phyloP scores from a whole-genome alignment of 2,797 vertebrate genomes.

The Odontamblyopus lacepedii region DNA sequence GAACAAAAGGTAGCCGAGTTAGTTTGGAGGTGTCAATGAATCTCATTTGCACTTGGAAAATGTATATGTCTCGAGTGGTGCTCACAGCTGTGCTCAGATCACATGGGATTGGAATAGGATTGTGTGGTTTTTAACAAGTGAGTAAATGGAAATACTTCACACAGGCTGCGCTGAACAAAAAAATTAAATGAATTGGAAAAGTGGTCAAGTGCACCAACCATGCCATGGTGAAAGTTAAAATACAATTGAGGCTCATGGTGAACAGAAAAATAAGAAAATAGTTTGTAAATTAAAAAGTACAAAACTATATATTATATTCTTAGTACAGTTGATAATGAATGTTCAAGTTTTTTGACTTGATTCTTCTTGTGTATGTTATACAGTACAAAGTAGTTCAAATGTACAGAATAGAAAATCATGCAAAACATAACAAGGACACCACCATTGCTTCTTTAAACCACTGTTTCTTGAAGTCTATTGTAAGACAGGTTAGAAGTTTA shows the following conservation, averaged over 20 bases:
- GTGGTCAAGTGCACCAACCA: background rate
- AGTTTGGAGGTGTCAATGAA: constrained; percentile 62
- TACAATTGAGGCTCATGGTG: background rate
- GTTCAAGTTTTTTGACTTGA: no score
- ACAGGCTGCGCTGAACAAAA: background rate
- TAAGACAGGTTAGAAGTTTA: background rate
- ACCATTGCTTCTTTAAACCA: background rate
- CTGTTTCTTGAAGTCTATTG: background rate
- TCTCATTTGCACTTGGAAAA: constrained; percentile 61
- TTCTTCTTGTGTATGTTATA: background rate
- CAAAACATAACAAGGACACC: background rate
- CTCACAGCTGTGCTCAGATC: constrained; percentile 48
- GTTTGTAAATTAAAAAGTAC: no score
- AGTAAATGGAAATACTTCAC: constrained; percentile 11
- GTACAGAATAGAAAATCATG: background rate
- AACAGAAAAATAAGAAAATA: background rate
- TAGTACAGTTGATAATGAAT: no score
- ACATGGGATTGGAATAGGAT: constrained; percentile 35
- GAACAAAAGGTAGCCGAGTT: constrained; percentile 40
- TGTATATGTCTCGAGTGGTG: constrained; percentile 49
- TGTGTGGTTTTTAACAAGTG: constrained; percentile 26
- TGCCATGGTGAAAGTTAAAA: background rate
- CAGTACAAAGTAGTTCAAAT: no score
- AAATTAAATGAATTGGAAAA: constrained; percentile 5
- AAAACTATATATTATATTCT: no score